Conservation (phyloP, 2,113 vertebrate species). For the Madoqua kirkii region DNA sequence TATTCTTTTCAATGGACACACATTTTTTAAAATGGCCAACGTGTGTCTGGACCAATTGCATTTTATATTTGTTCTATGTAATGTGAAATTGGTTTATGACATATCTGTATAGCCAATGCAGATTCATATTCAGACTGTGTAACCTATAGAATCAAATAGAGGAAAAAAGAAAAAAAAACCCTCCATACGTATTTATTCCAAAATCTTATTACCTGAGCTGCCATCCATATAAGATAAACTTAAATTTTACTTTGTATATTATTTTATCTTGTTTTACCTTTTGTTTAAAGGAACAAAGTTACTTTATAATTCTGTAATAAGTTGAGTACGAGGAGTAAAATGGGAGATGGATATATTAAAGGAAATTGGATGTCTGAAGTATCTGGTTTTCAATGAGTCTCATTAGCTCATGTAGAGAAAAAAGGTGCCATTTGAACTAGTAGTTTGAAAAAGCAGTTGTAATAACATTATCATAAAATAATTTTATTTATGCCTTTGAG, state of each 20-base stretch:
- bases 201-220: neutral
- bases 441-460: neutral
- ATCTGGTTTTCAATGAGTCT: neutral
- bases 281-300: neutral
- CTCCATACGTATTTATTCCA: fast-evolving
- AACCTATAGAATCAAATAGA: neutral
- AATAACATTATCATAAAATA: neutral
- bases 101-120: neutral
- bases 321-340: neutral
- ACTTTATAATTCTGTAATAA: neutral
- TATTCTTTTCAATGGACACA: neutral
- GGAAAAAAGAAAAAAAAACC: neutral
- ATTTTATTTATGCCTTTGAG: neutral
- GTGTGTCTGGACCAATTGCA: neutral
- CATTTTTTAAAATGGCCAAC: neutral
- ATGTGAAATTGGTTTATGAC: neutral
- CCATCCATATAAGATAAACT: neutral
- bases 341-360: neutral
- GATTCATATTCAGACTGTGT: neutral
- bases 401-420: neutral
- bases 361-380: neutral
- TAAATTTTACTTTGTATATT: neutral
- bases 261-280: neutral
- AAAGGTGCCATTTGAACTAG: neutral
- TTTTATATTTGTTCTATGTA: neutral